Base-by-base conservation (phyloP, 2,113 vertebrate species). In the Onychostoma macrolepis region DNA sequence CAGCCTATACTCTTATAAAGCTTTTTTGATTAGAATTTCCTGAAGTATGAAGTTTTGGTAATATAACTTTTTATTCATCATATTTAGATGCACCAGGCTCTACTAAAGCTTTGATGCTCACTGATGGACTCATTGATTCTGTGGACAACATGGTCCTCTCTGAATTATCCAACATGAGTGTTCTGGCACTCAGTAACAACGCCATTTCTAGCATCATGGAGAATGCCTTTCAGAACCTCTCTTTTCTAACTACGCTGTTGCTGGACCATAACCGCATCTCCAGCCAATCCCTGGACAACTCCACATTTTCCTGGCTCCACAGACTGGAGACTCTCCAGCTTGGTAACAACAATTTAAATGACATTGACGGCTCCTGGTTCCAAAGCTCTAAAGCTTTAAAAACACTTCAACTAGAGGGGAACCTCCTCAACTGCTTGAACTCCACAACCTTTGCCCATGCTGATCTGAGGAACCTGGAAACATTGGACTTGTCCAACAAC, bases 401-500 rank as follows among this genome's bases (percentile, higher is more conserved):
- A 72, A 91, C 88, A 28, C 91, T 97, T 10, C 94, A 95, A 53
- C 88, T 97, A 67, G 94, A 96, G 24, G 94, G 96, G 19, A 97
- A 96, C 86, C 91, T 92, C 84, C 91, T 96, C 21, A 93, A 92
- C 33, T 92, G 88, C 30, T 85, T 97, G 88, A 93, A 93, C 1
- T 87, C 88, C 12, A 79, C 84, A n/a, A 95, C 94, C 6, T 96
- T 96, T 4, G 87, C 91, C 83, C 88, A 86, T 15, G 86, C 92
- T 0, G 87, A 86, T 67, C 93, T 97, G 30, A 86, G 81, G 38
- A 88, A 88, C 12, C 94, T 97, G 85, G 93, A 95, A 85, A 94
- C 87, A 21, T 91, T 97, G 92, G 96, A 96, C 89, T 89, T 97
- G 80, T 95, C 95, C 11, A 94, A 95, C 85, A 96, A 96, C 87